Conservation (phyloP, 2,797 vertebrate genomes). For the Miichthys miiuy region DNA sequence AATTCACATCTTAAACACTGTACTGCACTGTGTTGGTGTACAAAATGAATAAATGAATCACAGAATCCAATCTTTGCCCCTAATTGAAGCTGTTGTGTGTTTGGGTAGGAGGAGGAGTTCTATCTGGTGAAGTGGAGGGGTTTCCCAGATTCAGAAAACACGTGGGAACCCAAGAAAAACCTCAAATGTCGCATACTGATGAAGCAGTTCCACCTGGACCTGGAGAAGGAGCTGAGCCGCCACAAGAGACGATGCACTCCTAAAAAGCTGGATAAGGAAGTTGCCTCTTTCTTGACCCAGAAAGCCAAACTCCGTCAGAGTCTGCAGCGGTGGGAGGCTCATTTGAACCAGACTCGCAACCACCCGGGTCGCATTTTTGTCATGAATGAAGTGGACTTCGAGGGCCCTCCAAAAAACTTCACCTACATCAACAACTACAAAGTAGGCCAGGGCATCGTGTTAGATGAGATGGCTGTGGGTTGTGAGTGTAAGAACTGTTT, state of each 20-base stretch:
- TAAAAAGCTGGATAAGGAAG: slow-evolving; percentile 82
- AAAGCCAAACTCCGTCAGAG: slow-evolving; percentile 88
- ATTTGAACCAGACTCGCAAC: slow-evolving; percentile 88
- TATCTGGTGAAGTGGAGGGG: slow-evolving; percentile 94
- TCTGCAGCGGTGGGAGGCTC: slow-evolving; percentile 87
- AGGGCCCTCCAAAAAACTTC: slow-evolving; percentile 90
- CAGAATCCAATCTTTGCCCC: neutral
- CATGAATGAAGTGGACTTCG: slow-evolving; percentile 91
- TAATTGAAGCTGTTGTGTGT: slow-evolving; percentile 32
- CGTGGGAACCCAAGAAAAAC: slow-evolving; percentile 92
- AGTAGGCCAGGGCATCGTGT: slow-evolving; percentile 86
- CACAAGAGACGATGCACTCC: slow-evolving; percentile 66
- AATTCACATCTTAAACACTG: no score
- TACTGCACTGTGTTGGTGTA: no score
- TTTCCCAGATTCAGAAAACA: slow-evolving; percentile 86
- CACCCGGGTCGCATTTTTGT: slow-evolving; percentile 90
- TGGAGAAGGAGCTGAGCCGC: slow-evolving; percentile 83
- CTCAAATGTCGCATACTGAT: slow-evolving; percentile 89
- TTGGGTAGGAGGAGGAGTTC: slow-evolving; percentile 86
- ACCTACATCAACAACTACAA: slow-evolving; percentile 93
- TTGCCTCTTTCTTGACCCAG: slow-evolving; percentile 82
- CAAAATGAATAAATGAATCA: no score
- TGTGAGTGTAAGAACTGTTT: slow-evolving; percentile 91
- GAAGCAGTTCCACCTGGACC: slow-evolving; percentile 89
- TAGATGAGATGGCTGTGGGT: slow-evolving; percentile 87